These are phyloP conservation scores for Pyrocephalus nanus DNA, from an alignment of 2,797 vertebrate species.

Conservation along the genomic window DNA sequence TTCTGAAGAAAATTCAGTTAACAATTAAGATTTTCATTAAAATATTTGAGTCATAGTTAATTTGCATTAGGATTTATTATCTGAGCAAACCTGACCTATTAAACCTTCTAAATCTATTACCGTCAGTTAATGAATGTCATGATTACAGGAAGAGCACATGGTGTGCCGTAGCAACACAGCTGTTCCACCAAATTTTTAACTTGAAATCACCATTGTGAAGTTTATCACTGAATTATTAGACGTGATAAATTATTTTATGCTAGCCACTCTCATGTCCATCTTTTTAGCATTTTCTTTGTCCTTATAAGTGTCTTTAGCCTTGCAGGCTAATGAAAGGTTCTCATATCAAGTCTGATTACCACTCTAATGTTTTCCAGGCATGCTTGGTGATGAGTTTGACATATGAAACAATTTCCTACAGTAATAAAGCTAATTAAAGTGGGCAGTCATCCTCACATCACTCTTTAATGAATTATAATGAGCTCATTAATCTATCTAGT, in stretches of 20 bases:
- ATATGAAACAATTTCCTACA: slow-evolving; percentile 80
- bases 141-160: slow-evolving; percentile 37
- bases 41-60: slow-evolving; percentile 52
- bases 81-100: slow-evolving; percentile 57
- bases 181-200: neutral
- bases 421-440: slow-evolving; percentile 83
- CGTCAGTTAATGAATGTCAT: slow-evolving; percentile 43
- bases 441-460: slow-evolving; percentile 77
- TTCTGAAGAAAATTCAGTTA: slow-evolving; percentile 21
- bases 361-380: slow-evolving; percentile 73
- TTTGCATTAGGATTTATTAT: slow-evolving; percentile 64
- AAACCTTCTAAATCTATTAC: slow-evolving; percentile 60
- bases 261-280: slow-evolving; percentile 25
- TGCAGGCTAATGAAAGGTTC: slow-evolving; percentile 69
- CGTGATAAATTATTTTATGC: slow-evolving; percentile 50
- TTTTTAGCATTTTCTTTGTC: slow-evolving; percentile 57
- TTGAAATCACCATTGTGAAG: slow-evolving; percentile 16
- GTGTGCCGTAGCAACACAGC: slow-evolving; percentile 18
- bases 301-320: slow-evolving; percentile 62
- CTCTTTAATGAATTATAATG: slow-evolving; percentile 80
- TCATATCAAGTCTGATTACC: slow-evolving; percentile 69
- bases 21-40: slow-evolving; percentile 61
- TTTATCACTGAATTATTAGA: slow-evolving; percentile 50
- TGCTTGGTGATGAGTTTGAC: slow-evolving; percentile 74
- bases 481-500: slow-evolving; percentile 75